Evolutionary conservation across 2,888 invertebrate species (phyloP), one percentile per base, ranked within the genome.

Genomic region (Pandemis cinnamomeana): DNA sequence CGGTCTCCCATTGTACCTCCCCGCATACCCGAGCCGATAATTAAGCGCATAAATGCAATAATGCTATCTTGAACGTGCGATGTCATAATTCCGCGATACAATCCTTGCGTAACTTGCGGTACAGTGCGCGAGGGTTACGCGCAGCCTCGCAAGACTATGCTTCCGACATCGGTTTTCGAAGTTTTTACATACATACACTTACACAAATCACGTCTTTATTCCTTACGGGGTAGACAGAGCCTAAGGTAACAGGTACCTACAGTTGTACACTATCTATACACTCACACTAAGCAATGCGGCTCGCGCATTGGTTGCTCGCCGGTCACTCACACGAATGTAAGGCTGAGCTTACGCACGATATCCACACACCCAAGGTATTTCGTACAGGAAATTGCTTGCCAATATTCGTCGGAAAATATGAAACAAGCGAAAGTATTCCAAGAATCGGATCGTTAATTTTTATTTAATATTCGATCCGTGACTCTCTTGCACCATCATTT

Each of bases 341-440:
- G 3, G 7, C 8, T 20, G 55, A 55, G 20, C 48, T 10, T 4
- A 48, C 10, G 10, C 5, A 3, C 11, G 11, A 11, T 51, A 55
- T 53, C 48, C 27, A 48, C 13, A 13, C 5, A 7, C 66, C n/a
- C 41, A 53, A 51, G 67, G 53, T 51, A 53, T 60, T 64, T 53
- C 27, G 53, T 53, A 10, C 67, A 61, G 74, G 61, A 67, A 74
- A 71, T 46, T 55, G 53, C 70, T 48, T 15, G 66, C 27, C 53
- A 74, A 60, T 74, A 74, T 74, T 74, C 70, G 71, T 44, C 55
- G 70, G 70, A 61, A 70, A 71, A 74, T 53, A 51, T 11, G 62
- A 64, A 48, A 20, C n/a, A 63, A 70, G 69, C 58, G 73, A 73
- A 73, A 73, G 73, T 73, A 70, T 71, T 73, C 73, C 42, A 13